Evolutionary conservation across 2,888 invertebrate genomes (phyloP), one percentile per base, ranked within the genome.

Genomic region (Morinoia aosen): DNA sequence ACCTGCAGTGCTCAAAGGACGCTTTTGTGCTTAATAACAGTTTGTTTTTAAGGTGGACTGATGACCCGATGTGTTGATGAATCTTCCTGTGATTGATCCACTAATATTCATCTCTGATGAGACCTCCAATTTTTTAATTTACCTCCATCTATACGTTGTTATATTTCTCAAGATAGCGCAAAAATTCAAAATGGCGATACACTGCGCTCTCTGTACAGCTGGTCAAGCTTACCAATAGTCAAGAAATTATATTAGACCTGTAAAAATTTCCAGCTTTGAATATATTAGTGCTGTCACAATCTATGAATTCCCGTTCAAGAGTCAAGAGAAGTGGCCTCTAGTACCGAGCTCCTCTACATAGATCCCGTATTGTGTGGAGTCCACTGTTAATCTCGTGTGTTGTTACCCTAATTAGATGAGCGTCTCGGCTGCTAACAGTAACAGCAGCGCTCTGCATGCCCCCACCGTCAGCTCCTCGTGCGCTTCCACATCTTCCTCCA

Each of bases 381-480:
- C 2, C 76, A 76, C 76, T 7, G 76, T 76, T 76, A 76, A 76
- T 76, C 76, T 76, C 76, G 12, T 76, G 76, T 76, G 76, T 76
- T 76, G 76, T 76, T 76, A 19, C 76, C 76, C 76, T 33, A 19
- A 76, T 76, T 76, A 93, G 93, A 93, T 93, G 93, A 56, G 57
- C 57, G 90, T 40, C 90, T 48, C 90, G 40, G 90, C 48, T 93
- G 57, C 19, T 33, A 93, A 93, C 93, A 58, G 93, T 57, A 93
- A 14, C 57, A n/a, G 93, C 57, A 57, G n/a, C 93, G 57, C 57
- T 57, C 57, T 93, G 93, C 93, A 93, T 93, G 93, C 93, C 5
- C 57, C 93, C 57, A 57, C 93, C 57, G 93, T 58, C 91, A 56
- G 58, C 64, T 76, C 61, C 64, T 33, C 56, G 64, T 95, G 25